These are phyloP conservation scores for Embiotoca jacksoni DNA, from an alignment of 2,113 vertebrate species.

Conservation along the genomic window DNA sequence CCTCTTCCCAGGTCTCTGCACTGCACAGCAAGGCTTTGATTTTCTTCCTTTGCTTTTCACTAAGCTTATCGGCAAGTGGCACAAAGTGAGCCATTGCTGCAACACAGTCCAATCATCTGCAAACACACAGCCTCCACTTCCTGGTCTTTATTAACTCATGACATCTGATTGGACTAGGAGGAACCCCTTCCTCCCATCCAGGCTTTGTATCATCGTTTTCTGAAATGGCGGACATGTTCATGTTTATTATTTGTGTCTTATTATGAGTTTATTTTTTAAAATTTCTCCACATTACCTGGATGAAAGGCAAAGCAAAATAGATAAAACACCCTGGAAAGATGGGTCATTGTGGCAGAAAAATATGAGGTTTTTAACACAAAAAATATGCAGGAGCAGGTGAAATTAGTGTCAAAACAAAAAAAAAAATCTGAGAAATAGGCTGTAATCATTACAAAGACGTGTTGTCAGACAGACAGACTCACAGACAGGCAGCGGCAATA, in stretches of 20 bases:
- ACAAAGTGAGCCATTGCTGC: slow-evolving; percentile 48
- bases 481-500: slow-evolving; percentile 38
- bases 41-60: slow-evolving; percentile 42
- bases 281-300: slow-evolving; percentile 9
- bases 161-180: slow-evolving; percentile 47
- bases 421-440: not conserved
- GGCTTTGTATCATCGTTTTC: slow-evolving; percentile 3
- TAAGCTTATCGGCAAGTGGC: slow-evolving; percentile 51
- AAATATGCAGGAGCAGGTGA: not conserved
- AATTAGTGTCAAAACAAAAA: not conserved
- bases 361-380: not conserved
- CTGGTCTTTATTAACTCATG: slow-evolving; percentile 57
- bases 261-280: not conserved
- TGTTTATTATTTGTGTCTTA: not conserved
- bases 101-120: slow-evolving; percentile 39
- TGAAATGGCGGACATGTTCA: slow-evolving; percentile 50
- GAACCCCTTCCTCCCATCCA: slow-evolving; percentile 30
- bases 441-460: slow-evolving; percentile 21
- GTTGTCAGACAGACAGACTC: slow-evolving; percentile 25
- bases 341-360: slow-evolving; percentile 1
- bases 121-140: slow-evolving; percentile 49
- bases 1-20: slow-evolving; percentile 8
- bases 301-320: slow-evolving; percentile 12
- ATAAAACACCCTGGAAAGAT: slow-evolving; percentile 4
- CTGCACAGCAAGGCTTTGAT: slow-evolving; percentile 44